Evolutionary conservation across 2,888 invertebrate species (phyloP).

Genomic region (Callosobruchus maculatus): DNA sequence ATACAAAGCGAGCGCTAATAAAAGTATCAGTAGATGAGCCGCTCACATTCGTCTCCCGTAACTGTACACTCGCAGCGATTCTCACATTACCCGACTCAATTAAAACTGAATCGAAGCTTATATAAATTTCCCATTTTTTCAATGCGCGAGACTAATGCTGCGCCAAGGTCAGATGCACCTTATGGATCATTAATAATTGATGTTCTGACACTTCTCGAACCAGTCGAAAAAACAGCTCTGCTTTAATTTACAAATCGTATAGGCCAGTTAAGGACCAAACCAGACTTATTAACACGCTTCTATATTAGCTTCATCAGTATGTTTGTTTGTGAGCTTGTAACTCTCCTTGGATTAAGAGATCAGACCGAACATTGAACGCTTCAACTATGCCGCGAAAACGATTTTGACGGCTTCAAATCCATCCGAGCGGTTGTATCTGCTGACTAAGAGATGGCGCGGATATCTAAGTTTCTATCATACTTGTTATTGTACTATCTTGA

Average conservation of each 20-base stretch:
- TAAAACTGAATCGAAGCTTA: neutral
- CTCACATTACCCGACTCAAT: neutral
- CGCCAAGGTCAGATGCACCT: constrained; percentile 24
- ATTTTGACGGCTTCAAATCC: too few species aligned
- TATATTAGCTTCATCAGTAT: too few species aligned
- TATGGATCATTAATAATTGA: constrained; percentile 32
- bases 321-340: too few species aligned
- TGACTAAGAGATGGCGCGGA: too few species aligned
- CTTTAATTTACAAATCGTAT: constrained; percentile 23
- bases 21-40: neutral
- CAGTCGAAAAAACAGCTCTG: constrained; percentile 9
- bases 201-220: constrained; percentile 22
- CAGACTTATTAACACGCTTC: too few species aligned
- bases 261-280: too few species aligned
- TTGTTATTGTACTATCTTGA: too few species aligned
- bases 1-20: neutral
- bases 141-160: constrained; percentile 22
- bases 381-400: too few species aligned
- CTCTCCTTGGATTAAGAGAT: too few species aligned
- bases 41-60: neutral
- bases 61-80: neutral
- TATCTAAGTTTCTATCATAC: too few species aligned
- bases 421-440: too few species aligned
- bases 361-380: too few species aligned
- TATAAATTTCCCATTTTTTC: neutral